Conservation (phyloP, 2,113 vertebrate species). For the Holacanthus passer region DNA sequence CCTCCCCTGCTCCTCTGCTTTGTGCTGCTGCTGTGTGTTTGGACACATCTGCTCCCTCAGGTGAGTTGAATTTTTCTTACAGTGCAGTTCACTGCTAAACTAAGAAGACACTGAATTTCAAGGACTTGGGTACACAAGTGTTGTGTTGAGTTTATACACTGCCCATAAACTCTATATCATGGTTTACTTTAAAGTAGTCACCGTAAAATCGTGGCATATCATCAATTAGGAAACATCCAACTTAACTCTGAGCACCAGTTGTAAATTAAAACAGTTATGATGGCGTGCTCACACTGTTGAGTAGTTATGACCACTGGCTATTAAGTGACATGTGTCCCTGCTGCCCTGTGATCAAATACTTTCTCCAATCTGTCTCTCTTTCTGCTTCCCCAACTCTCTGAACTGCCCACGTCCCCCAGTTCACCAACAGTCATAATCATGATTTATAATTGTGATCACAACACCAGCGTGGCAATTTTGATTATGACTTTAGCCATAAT, state of each 20-base stretch:
- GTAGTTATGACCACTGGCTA: slow-evolving; percentile 2
- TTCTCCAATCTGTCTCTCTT: slow-evolving; percentile 21
- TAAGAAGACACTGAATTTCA: slow-evolving; percentile 15
- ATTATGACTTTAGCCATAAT: slow-evolving; percentile 33
- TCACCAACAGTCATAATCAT: slow-evolving; percentile 41
- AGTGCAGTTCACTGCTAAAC: slow-evolving; percentile 9
- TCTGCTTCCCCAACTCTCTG: slow-evolving; percentile 9
- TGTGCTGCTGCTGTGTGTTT: slow-evolving; percentile 42
- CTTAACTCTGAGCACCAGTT: slow-evolving; percentile 41
- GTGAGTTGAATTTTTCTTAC: slow-evolving; percentile 63
- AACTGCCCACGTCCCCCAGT: slow-evolving; percentile 10
- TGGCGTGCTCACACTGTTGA: slow-evolving; percentile 18
- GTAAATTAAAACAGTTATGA: slow-evolving; percentile 48
- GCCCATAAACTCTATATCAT: slow-evolving; percentile 20
- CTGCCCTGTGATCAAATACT: slow-evolving; percentile 40
- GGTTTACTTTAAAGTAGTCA: slow-evolving; percentile 31
- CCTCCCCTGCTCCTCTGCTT: slow-evolving; percentile 7
- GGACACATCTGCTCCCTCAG: slow-evolving; percentile 64
- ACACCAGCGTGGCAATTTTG: slow-evolving; percentile 41
- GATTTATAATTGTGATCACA: slow-evolving; percentile 54
- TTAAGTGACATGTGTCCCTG: slow-evolving; percentile 48
- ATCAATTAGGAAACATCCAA: slow-evolving; percentile 43
- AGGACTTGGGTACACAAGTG: slow-evolving; percentile 23
- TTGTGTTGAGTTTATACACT: background rate
- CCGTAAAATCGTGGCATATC: slow-evolving; percentile 34